phyloP scores from a whole-genome alignment of 1,140 invertebrate species.

The Dermatophagoides farinae region DNA sequence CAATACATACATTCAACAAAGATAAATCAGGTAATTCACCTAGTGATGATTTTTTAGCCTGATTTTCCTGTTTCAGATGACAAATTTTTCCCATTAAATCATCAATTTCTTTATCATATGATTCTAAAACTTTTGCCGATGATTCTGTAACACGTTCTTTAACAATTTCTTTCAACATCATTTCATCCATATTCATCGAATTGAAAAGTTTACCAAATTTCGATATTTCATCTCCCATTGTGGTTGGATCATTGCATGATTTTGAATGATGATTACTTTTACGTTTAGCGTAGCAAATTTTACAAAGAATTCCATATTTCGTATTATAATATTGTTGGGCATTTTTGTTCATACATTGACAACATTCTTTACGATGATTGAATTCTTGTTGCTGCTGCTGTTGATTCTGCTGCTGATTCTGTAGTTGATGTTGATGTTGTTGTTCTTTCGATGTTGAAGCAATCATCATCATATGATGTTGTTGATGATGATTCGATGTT shows the following conservation, averaged over 20 bases:
- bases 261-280: background rate
- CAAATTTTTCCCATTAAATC: background rate
- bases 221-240: background rate
- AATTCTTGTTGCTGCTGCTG: background rate
- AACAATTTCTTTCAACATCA: background rate
- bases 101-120: background rate
- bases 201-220: background rate
- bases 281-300: slow-evolving; percentile 3
- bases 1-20: background rate
- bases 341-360: background rate
- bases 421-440: background rate
- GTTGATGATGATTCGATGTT: background rate
- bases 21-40: background rate
- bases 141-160: background rate
- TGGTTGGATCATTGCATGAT: background rate
- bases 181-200: background rate
- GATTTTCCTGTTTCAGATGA: background rate
- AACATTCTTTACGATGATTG: background rate
- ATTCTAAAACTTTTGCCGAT: background rate
- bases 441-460: background rate
- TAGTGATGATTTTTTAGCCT: background rate
- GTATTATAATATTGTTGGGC: slow-evolving; percentile 2
- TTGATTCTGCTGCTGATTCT: background rate
- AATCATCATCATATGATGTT: background rate
- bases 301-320: slow-evolving; percentile 6